Conservation (phyloP, 2,888 invertebrate species). For the Pomacea canaliculata region DNA sequence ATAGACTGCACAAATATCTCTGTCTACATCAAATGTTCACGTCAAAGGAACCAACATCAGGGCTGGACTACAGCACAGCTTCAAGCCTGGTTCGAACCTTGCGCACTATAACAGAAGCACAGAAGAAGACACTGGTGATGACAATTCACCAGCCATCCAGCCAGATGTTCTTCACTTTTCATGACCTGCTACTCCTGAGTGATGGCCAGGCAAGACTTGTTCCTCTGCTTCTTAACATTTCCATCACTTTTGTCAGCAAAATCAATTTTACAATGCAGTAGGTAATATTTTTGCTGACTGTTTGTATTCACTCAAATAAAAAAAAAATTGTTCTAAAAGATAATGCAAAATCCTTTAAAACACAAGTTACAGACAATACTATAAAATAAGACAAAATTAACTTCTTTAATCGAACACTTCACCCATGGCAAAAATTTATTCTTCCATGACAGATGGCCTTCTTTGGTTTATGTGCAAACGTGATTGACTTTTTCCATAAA, state of each 20-base stretch:
- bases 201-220: constrained; percentile 73
- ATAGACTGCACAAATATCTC: too few species aligned
- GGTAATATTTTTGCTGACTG: too few species aligned
- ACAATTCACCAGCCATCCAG: constrained; percentile 88
- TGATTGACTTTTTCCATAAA: constrained; percentile 80
- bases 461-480: constrained; percentile 80
- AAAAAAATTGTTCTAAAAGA: too few species aligned
- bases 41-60: constrained; percentile 83
- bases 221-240: not conserved
- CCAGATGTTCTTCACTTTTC: constrained; percentile 87
- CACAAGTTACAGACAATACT: too few species aligned
- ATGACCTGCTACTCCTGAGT: constrained; percentile 77
- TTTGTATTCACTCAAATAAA: too few species aligned
- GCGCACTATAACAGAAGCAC: constrained; percentile 81
- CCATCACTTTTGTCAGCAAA: too few species aligned
- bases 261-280: not conserved
- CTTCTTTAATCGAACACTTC: too few species aligned
- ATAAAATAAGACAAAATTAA: too few species aligned
- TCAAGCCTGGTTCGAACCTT: constrained; percentile 81
- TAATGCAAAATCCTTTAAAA: too few species aligned
- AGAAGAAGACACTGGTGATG: constrained; percentile 83
- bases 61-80: constrained; percentile 85
- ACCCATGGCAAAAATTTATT: too few species aligned
- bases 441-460: constrained; percentile 74
- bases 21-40: not conserved